Conservation (phyloP, 2,888 invertebrate species). For the Harmothoe impar region DNA sequence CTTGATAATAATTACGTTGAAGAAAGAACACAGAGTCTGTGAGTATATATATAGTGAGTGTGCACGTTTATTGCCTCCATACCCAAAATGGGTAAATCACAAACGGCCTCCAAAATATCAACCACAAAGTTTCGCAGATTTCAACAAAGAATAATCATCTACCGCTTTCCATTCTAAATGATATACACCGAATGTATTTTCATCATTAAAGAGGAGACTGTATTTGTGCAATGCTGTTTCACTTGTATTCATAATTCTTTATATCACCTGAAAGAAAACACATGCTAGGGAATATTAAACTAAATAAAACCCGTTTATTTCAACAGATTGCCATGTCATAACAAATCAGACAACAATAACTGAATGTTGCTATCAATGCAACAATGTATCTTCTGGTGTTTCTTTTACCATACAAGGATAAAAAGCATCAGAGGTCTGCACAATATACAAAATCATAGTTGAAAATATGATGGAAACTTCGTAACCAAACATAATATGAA, state of each 20-base stretch:
- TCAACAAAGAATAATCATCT: constrained; percentile 50
- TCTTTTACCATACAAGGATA: background rate
- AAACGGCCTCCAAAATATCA: constrained; percentile 58
- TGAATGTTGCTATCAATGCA: constrained; percentile 25
- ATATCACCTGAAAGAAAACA: background rate
- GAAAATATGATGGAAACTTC: constrained; percentile 45
- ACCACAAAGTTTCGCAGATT: constrained; percentile 59
- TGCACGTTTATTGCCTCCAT: constrained; percentile 61
- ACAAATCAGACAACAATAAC: constrained; percentile 48
- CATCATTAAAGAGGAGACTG: constrained; percentile 20
- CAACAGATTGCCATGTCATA: constrained; percentile 41
- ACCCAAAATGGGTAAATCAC: constrained; percentile 59
- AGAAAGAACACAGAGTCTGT: background rate
- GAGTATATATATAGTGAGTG: constrained; percentile 55
- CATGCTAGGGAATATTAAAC: constrained; percentile 39
- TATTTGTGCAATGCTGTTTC: constrained; percentile 21
- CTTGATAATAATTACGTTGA: too few relatives aligned
- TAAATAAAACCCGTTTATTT: constrained; percentile 55
- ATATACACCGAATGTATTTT: constrained; percentile 31
- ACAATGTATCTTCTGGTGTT: background rate
- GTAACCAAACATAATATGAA: constrained; percentile 28
- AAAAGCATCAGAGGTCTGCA: constrained; percentile 40
- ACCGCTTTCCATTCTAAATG: constrained; percentile 42
- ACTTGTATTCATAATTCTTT: background rate
- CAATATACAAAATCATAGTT: constrained; percentile 42